Percentiles rank a stretch among this genome's conserved stretches.
These are phyloP conservation scores for Anoplius nigerrimus DNA, from an alignment of 2,888 invertebrate species.

Conservation along the genomic window DNA sequence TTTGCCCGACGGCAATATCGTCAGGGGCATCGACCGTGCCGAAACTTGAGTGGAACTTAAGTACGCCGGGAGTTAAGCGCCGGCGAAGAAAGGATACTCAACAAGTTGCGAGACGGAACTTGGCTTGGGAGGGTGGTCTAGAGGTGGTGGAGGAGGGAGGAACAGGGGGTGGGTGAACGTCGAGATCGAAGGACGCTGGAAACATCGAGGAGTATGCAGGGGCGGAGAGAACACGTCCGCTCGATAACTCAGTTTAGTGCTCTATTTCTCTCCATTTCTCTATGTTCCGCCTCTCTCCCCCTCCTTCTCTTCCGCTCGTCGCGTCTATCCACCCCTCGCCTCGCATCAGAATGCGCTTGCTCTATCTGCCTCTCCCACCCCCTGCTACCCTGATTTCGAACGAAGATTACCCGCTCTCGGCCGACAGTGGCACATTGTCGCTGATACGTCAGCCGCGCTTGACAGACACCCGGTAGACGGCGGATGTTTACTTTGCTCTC, in stretches of 20 bases:
- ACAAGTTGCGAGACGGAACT: slow-evolving; percentile 33
- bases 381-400: slow-evolving; percentile 11
- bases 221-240: slow-evolving; percentile 15
- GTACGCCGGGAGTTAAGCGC: background rate
- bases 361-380: slow-evolving; percentile 1
- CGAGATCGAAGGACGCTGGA: slow-evolving; percentile 20
- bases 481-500: no score
- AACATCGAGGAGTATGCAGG: slow-evolving; percentile 1
- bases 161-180: slow-evolving; percentile 6
- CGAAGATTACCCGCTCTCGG: slow-evolving; percentile 6
- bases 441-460: no score
- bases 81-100: slow-evolving; percentile 31
- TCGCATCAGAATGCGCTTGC: no score
- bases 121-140: background rate
- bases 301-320: background rate
- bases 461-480: no score
- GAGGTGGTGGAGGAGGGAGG: no score
- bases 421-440: no score
- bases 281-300: background rate
- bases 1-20: slow-evolving; percentile 12
- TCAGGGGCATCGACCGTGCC: background rate
- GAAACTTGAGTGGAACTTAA: no score
- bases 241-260: slow-evolving; percentile 34
- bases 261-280: slow-evolving; percentile 12
- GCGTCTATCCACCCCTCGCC: no score